Base-by-base conservation (phyloP, 1,140 invertebrate genomes). In the Penaeus chinensis region DNA sequence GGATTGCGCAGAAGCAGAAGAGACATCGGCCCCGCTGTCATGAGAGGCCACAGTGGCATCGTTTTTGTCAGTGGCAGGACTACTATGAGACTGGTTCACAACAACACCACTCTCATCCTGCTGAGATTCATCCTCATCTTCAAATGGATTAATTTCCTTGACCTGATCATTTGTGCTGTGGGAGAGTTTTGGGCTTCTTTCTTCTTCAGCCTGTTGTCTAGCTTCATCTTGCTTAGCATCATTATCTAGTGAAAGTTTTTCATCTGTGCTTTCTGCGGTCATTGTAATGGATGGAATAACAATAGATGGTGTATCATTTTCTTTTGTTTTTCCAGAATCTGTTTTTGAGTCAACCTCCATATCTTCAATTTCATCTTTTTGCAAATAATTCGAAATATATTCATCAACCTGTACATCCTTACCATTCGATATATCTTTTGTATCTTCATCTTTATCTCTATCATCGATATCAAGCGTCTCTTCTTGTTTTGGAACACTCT, bases 71-170 rank as follows among this genome's bases (percentile, higher is more conserved):
- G 27, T 79, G 42, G 37, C 47, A 65, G 88, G 77, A 54, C 87
- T 71, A 82, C 88, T 80, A 88, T 65, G 37, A 20, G 82, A 71
- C 66, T 71, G 65, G 60, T 74, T 78, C 54, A 85, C 71, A 22
- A 63, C 54, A 24, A 62, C 71, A 11, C 66, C 82, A 78, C 83
- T 77, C 27, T 85, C 71, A 66, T 87, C 88, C 66, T 65, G 81
- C 62, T 82, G 81, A 81, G 54, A 62, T 77, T 90, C 89, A 19
- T 86, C 90, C 60, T 85, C 90, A 78, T 88, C 76, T 84, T 89
- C 80, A 80, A 89, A 89, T 61, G 77, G 60, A 54, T 89, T 89
- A 65, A 69, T 81, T 79, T 90, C 89, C 80, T 82, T 91, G 79
- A 79, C 77, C 63, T 76, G 77, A 71, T 63, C 90, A 83, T 63